These are phyloP conservation scores for Onychomys leucogaster DNA, from an alignment of 2,797 vertebrate species.

Conservation along the genomic window DNA sequence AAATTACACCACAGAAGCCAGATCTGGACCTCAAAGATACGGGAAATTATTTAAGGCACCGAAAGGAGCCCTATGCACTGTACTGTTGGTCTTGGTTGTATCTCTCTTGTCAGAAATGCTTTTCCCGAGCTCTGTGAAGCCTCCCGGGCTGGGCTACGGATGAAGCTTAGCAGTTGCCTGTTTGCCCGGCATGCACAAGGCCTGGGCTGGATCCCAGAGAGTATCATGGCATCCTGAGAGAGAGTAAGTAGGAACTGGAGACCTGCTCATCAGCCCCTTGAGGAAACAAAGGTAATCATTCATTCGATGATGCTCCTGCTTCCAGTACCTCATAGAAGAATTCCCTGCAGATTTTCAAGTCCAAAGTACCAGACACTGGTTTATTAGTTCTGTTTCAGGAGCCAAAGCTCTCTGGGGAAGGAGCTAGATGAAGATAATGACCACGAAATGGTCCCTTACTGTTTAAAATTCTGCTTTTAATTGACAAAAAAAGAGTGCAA, in stretches of 20 bases:
- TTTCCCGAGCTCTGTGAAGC: neutral
- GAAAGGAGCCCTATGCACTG: neutral
- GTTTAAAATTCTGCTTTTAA: constrained; percentile 35
- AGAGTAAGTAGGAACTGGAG: neutral
- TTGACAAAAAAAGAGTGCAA: neutral
- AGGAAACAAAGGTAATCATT: constrained; percentile 3
- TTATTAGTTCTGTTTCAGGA: neutral
- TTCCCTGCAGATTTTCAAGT: constrained; percentile 27
- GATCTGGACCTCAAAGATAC: constrained; percentile 54
- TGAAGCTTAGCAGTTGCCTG: neutral
- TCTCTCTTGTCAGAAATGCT: constrained; percentile 19
- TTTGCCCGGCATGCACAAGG: neutral
- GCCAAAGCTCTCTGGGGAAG: neutral
- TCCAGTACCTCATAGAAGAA: constrained; percentile 20
- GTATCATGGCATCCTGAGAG: neutral
- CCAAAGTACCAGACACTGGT: neutral
- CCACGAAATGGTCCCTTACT: neutral
- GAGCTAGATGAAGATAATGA: neutral
- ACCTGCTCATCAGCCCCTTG: constrained; percentile 19
- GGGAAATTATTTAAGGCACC: constrained; percentile 39
- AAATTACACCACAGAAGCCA: constrained; percentile 61
- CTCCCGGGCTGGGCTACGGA: too few species aligned
- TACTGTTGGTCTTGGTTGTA: neutral
- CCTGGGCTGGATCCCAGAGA: neutral
- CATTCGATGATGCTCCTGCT: constrained; percentile 36